A percentile compares a stretch with the other conserved stretches of the same genome.
Evolutionary conservation across 2,797 vertebrate genomes (phyloP).

Genomic region (Arremon aurantiirostris): DNA sequence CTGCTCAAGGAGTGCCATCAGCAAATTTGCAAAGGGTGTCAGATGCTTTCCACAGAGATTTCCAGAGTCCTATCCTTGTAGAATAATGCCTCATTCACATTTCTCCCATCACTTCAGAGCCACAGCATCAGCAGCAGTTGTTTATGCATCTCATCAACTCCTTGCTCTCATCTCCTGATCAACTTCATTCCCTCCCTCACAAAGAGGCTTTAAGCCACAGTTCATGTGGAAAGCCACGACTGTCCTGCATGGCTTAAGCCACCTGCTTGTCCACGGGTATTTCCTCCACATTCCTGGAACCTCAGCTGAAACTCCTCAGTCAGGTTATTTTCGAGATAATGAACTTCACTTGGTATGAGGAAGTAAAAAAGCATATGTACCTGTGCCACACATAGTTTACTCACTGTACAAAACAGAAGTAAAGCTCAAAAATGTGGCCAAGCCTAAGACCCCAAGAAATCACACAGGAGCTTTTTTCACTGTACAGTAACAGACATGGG

Average conservation of each 20-base stretch:
- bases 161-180: neutral
- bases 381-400: rapidly evolving
- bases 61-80: neutral
- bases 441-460: neutral
- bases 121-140: neutral
- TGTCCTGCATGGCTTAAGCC: neutral
- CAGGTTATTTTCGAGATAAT: neutral
- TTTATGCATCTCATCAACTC: neutral
- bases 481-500: neutral
- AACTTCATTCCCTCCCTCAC: neutral
- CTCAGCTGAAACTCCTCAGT: neutral
- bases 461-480: neutral
- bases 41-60: neutral
- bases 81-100: neutral
- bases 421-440: neutral
- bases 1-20: neutral
- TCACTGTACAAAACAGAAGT: neutral
- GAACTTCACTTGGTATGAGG: neutral
- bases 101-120: neutral
- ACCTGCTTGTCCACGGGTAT: neutral
- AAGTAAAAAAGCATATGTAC: neutral
- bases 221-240: neutral
- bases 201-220: neutral
- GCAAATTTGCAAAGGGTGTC: neutral
- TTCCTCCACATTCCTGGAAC: neutral